Conservation (phyloP, 1,140 invertebrate genomes). For the Paracyclopina nana region DNA sequence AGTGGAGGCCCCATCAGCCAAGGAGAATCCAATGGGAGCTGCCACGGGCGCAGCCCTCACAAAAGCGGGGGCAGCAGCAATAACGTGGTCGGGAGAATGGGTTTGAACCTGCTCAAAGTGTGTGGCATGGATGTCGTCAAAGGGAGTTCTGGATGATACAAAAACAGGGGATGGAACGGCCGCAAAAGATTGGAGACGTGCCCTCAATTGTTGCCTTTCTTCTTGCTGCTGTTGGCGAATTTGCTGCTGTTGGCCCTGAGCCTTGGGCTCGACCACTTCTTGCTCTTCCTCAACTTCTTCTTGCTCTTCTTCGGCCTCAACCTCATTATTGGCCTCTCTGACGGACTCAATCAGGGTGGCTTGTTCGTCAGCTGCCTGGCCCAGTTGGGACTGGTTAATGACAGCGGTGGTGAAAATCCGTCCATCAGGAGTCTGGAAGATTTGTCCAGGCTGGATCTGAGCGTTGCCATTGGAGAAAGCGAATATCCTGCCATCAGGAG, state of each 20-base stretch:
- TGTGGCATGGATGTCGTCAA: too few relatives aligned
- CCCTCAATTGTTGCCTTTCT: too few relatives aligned
- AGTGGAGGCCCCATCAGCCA: constrained; percentile 7
- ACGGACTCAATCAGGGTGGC: neutral
- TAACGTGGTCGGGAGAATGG: too few relatives aligned
- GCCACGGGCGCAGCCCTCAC: too few relatives aligned
- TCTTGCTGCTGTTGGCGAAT: too few relatives aligned
- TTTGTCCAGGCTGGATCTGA: neutral
- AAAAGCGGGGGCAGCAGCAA: too few relatives aligned
- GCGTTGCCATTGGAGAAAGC: neutral
- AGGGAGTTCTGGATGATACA: too few relatives aligned
- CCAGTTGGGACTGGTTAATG: neutral
- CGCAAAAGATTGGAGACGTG: too few relatives aligned
- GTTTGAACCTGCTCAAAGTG: too few relatives aligned
- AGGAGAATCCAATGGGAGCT: neutral
- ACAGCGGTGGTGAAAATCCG: neutral
- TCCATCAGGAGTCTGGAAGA: neutral
- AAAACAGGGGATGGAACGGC: too few relatives aligned
- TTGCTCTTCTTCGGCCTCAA: neutral
- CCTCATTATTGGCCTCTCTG: neutral
- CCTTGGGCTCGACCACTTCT: neutral
- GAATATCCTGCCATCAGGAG: neutral
- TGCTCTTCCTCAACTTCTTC: neutral
- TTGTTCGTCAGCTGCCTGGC: neutral
- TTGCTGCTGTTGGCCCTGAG: too few relatives aligned